Base-by-base conservation (phyloP, 2,797 vertebrate species). In the Pipistrellus kuhlii region DNA sequence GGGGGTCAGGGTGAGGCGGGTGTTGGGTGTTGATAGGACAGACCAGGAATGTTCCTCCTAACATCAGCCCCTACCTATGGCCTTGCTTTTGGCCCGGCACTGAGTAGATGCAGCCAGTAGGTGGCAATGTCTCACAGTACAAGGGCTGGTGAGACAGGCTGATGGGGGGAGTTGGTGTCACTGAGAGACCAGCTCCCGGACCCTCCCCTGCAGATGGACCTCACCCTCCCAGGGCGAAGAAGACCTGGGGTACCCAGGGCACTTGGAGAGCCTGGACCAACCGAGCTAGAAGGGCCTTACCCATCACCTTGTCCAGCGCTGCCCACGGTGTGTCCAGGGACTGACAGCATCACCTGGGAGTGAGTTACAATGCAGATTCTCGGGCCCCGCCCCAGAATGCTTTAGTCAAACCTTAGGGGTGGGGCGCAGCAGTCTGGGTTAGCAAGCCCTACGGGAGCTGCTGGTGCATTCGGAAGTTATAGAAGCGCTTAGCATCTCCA, bases 91-190 rank as follows among this genome's bases (percentile, higher is more conserved):
- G 71, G 12, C 27, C 59, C 17, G 3, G 48, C 85, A 38, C 5
- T 0, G 38, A 32, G 20, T 9, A 48, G 12, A 30, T 30, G 10
- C 32, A 1, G n/a, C 90, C 94, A 91, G 76, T 27, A 95, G 95
- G 15, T 80, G 93, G 95, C 95, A n/a, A 81, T 21, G 0, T 81
- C n/a, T 72, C 68, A 15, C 85, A 84, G 68, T 0, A 3, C 12
- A 4, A 18, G 35, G 53, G 14, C 53, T 27, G 32, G 13, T 9
- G 55, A 38, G 55, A 20, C 12, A 0, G 1, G 35, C 46, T 53
- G 27, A 30, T 13, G 8, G 2, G 2, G 18, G 23, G 57, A 6
- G 6, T 3, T 2, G 13, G 23, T 18, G 57, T 13, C 4, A 1
- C 13, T 5, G 18, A 48, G 15, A n/a, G 77, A 30, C 4, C 6